A percentile compares a stretch with the other conserved stretches of the same genome.
Evolutionary conservation across 2,888 invertebrate genomes (phyloP).

Genomic region (Odontocolon sp.): DNA sequence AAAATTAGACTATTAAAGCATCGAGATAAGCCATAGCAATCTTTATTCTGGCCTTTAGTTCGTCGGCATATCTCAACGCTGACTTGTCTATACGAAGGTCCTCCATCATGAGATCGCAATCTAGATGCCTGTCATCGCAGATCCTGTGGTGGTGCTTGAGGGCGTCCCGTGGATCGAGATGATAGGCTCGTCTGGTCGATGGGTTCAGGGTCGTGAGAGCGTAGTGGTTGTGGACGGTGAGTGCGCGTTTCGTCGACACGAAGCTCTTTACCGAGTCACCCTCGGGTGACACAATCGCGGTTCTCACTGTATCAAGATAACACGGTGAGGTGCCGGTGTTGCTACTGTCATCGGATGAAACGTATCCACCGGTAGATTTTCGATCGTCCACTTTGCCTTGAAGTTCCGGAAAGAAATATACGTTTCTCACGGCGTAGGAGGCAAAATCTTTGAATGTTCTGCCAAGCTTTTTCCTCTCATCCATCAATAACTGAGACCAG

Average conservation of each 20-base stretch:
- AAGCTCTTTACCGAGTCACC: slow-evolving; percentile 89
- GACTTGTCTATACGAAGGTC: slow-evolving; percentile 71
- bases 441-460: slow-evolving; percentile 82
- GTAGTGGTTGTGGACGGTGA: slow-evolving; percentile 90
- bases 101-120: slow-evolving; percentile 75
- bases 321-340: slow-evolving; percentile 61
- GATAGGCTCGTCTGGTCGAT: slow-evolving; percentile 82
- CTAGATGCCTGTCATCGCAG: slow-evolving; percentile 73
- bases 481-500: slow-evolving; percentile 84
- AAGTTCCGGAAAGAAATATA: slow-evolving; percentile 85
- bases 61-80: slow-evolving; percentile 70
- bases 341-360: not conserved
- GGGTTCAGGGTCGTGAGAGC: slow-evolving; percentile 84
- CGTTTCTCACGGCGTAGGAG: slow-evolving; percentile 86
- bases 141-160: slow-evolving; percentile 87
- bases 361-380: not conserved
- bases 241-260: slow-evolving; percentile 84
- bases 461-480: slow-evolving; percentile 77
- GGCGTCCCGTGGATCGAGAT: slow-evolving; percentile 83
- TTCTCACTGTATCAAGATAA: slow-evolving; percentile 83
- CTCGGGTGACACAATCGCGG: slow-evolving; percentile 84
- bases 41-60: slow-evolving; percentile 71
- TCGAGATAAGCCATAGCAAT: slow-evolving; percentile 61
- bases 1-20: slow-evolving; percentile 40
- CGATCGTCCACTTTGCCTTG: slow-evolving; percentile 63